Base-by-base conservation (phyloP, 2,797 vertebrate genomes). In the Jordanella pulchra region DNA sequence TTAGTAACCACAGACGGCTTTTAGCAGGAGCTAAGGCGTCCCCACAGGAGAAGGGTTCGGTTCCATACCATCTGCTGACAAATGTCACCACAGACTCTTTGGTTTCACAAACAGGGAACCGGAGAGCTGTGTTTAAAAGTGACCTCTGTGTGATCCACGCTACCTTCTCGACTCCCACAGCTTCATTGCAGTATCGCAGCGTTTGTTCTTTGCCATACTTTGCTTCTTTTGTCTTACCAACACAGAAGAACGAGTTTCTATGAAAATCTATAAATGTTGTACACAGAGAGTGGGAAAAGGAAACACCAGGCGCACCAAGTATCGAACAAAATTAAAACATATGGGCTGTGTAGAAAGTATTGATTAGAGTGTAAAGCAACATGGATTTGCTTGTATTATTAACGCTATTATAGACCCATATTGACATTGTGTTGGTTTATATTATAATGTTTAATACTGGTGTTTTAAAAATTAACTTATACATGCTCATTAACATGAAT, bases 1-100 rank as follows among this genome's bases (percentile, higher is more conserved):
- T 97, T 96, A 96, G 95, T 95, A 95, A 95, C 95, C 95, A 87
- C 93, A 96, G 95, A 95, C 93, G 95, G 94, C 96, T 97, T 95
- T 98, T 96, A 98, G 95, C 93, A 89, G 92, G 79, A 80, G 91
- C 94, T 95, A 71, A 90, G 91, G 77, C 81, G n/a, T 87, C 86
- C 91, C 86, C 56, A 28, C 78, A 93, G 92, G 92, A 84, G 92
- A 88, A 91, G 95, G 94, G 93, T 95, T 96, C 87, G 94, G 96
- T 96, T 96, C 93, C 89, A 88, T 56, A 91, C 95, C 95, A 96
- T 96, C 96, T 96, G 95, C 95, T 95, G 94, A 95, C 95, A 95
- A 93, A 92, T 91, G 94, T 94, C 91, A 93, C 94, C 90, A 71
- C 88, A 84, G 92, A 93, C 85, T 92, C 92, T 96, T 95, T 92